phyloP scores from a whole-genome alignment of 2,888 invertebrate species.

The Caenorhabditis zanzibari region DNA sequence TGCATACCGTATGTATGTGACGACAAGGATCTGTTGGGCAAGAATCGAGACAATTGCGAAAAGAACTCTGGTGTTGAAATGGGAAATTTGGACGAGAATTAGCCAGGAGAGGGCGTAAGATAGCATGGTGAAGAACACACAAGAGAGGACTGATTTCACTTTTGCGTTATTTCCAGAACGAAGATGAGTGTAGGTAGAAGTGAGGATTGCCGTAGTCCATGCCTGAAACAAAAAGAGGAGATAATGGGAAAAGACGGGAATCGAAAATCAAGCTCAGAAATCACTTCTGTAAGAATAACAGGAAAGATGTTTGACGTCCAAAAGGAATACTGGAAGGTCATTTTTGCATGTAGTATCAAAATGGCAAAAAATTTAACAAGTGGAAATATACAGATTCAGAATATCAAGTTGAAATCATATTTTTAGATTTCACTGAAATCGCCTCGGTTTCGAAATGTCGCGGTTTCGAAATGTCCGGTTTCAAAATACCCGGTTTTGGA shows the following conservation, averaged over 20 bases:
- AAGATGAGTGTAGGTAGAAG: conserved; percentile 31
- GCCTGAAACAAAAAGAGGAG: conserved; percentile 29
- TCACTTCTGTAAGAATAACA: no score
- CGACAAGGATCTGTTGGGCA: conserved; percentile 48
- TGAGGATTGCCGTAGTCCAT: conserved; percentile 34
- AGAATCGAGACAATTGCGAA: conserved; percentile 32
- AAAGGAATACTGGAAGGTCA: no score
- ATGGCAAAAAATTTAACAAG: no score
- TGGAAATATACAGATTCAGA: no score
- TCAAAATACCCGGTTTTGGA: no score
- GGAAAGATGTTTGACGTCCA: no score
- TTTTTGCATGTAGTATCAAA: no score
- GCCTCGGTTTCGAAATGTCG: no score
- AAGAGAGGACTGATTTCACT: conserved; percentile 1
- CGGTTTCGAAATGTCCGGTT: no score
- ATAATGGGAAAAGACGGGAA: neutral
- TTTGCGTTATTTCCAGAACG: conserved; percentile 10
- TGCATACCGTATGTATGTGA: conserved; percentile 22
- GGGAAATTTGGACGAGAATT: conserved; percentile 36
- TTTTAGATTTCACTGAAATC: no score
- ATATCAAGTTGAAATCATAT: no score
- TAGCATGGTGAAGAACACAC: conserved; percentile 27
- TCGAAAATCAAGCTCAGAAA: neutral
- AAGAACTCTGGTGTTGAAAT: conserved; percentile 47
- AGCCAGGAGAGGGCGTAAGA: conserved; percentile 35